Evolutionary conservation across 2,113 vertebrate species (phyloP).

Genomic region (Nibea coibor): DNA sequence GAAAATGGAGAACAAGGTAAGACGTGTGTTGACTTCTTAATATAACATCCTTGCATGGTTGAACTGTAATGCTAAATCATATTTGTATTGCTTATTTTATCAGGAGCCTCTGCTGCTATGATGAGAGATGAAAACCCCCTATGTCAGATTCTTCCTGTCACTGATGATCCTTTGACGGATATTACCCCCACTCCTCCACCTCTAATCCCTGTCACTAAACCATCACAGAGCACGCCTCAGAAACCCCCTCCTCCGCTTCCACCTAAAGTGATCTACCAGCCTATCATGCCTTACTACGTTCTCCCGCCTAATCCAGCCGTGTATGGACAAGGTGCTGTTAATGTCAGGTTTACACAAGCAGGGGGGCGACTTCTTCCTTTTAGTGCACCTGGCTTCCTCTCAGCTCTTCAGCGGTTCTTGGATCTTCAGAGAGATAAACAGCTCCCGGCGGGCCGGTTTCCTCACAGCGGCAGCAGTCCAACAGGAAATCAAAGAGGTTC

Average conservation of each 20-base stretch:
- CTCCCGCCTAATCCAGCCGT: not conserved
- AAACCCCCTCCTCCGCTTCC: not conserved
- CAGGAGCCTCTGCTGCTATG: not conserved
- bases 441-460: not conserved
- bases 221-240: not conserved
- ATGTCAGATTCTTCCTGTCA: not conserved
- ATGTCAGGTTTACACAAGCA: not conserved
- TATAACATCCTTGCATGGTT: not conserved
- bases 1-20: constrained; percentile 7
- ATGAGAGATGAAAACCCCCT: not conserved
- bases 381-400: not conserved
- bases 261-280: not conserved
- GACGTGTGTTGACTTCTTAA: not conserved
- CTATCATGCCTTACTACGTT: not conserved
- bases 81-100: not conserved
- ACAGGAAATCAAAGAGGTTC: not conserved
- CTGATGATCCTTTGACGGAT: not conserved
- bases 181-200: not conserved
- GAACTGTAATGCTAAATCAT: not conserved
- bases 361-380: not conserved
- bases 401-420: constrained; percentile 2
- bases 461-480: not conserved
- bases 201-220: not conserved
- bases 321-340: not conserved
- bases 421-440: not conserved